These are phyloP conservation scores for Bilobella aurantiaca DNA, from an alignment of 1,140 invertebrate genomes.

Conservation along the genomic window DNA sequence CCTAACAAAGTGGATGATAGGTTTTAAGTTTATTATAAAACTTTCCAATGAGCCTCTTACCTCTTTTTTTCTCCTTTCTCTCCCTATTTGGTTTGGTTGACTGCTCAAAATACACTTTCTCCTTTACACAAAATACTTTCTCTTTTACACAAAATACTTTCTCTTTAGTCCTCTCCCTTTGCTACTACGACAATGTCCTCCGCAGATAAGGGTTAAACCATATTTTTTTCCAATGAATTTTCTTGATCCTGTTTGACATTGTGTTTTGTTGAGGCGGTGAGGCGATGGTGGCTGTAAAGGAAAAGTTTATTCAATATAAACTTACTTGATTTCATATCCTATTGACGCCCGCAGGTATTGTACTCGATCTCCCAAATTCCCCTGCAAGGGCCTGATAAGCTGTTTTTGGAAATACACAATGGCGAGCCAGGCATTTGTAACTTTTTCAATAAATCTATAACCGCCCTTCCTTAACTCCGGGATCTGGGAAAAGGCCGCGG, in stretches of 20 bases:
- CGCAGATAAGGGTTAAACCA: background rate
- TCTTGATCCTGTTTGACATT: conserved; percentile 7
- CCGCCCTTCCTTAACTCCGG: too few species aligned
- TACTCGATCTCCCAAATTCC: background rate
- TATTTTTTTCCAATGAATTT: conserved; percentile 8
- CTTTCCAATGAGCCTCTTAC: background rate
- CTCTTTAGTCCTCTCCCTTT: too few species aligned
- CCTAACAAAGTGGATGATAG: background rate
- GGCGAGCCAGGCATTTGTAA: too few species aligned
- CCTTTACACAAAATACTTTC: too few species aligned
- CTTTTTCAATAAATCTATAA: too few species aligned
- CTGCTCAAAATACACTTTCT: conserved; percentile 1
- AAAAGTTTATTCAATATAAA: too few species aligned
- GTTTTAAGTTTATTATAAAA: background rate
- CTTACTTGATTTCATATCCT: too few species aligned
- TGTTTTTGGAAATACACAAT: too few species aligned
- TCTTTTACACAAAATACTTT: too few species aligned
- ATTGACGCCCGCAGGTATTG: too few species aligned
- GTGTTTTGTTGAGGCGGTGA: background rate
- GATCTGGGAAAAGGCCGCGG: too few species aligned
- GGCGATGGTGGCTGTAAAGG: too few species aligned
- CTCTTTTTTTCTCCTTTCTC: background rate
- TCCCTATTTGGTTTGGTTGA: background rate
- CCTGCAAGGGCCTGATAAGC: background rate
- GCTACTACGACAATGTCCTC: conserved; percentile 3